Base-by-base conservation (phyloP, 2,113 vertebrate species). In the Pseudopipra pipra region DNA sequence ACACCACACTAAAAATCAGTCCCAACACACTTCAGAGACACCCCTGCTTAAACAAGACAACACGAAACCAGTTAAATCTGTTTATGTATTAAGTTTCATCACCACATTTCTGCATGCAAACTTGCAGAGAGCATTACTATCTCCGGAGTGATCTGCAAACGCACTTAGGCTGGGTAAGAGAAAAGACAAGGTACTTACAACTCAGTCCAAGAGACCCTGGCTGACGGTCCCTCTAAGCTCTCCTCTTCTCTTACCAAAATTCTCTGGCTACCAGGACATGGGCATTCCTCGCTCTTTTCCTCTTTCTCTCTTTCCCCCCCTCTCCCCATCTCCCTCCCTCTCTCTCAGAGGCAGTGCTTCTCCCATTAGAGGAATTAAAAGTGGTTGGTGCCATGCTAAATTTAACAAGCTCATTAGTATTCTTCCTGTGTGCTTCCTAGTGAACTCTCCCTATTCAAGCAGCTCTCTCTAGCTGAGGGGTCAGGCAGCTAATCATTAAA, bases 401-500 rank as follows among this genome's bases (percentile, higher is more conserved):
- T 98, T 98, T 98, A 98, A 98, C 98, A 98, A 98, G 98, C 98
- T 98, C 98, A 98, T 98, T 98, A 98, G 98, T 98, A 98, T 98
- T 98, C 98, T 97, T 96, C 95, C 97, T 90, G 95, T 97, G 97
- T 98, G 97, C 98, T 98, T 98, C 95, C 97, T 93, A 96, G 97
- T 98, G 98, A 98, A 98, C 98, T 98, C 97, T 97, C 96, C 97
- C 97, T 97, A 98, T 98, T 98, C 98, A 98, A 97, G 97, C 95
- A 6, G 85, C 95, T 98, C 98, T 98, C 98, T 98, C 97, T 98
- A 97, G 97, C 98, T 97, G 92, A 98, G 98, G 98, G 98, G 99
- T 99, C 98, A 99, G 98, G 98, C 98, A 78, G 98, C 98, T 99
- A 99, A 99, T 99, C 98, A 98, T 98, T 99, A 99, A 99, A 99